Conservation (phyloP, 2,888 invertebrate species). For the Sipha maydis region DNA sequence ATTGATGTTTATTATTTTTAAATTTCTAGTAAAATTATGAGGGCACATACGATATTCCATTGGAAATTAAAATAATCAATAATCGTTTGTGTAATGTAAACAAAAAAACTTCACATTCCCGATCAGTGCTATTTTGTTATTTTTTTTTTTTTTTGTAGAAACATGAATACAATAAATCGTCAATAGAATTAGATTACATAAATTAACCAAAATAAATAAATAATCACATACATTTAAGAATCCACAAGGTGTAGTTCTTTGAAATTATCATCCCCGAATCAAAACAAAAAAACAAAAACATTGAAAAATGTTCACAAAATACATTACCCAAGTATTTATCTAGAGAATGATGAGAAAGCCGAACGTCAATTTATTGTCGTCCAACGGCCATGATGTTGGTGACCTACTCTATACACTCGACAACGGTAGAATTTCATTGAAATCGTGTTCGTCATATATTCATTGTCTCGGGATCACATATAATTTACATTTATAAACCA, state of each 20-base stretch:
- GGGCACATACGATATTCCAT: background rate
- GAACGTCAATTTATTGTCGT: conserved; percentile 44
- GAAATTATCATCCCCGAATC: no score
- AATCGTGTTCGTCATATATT: conserved; percentile 31
- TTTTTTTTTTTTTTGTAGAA: background rate
- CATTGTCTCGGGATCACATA: conserved; percentile 48
- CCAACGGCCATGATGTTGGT: conserved; percentile 47
- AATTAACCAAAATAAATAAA: background rate
- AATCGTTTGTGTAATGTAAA: background rate
- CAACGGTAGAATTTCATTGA: conserved; percentile 40
- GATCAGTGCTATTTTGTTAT: background rate
- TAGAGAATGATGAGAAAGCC: conserved; percentile 40
- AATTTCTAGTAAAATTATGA: background rate
- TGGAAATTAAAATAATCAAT: background rate
- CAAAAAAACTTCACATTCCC: background rate
- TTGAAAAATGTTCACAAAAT: background rate
- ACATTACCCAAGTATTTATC: conserved; percentile 8
- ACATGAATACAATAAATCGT: background rate
- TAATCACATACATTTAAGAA: background rate
- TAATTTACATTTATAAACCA: conserved; percentile 56
- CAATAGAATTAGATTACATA: background rate
- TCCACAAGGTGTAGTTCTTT: no score
- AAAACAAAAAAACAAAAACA: background rate
- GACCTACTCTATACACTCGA: conserved; percentile 50
- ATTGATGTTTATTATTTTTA: background rate